Evolutionary conservation across 2,113 vertebrate species (phyloP).

Genomic region (Alosa alosa): DNA sequence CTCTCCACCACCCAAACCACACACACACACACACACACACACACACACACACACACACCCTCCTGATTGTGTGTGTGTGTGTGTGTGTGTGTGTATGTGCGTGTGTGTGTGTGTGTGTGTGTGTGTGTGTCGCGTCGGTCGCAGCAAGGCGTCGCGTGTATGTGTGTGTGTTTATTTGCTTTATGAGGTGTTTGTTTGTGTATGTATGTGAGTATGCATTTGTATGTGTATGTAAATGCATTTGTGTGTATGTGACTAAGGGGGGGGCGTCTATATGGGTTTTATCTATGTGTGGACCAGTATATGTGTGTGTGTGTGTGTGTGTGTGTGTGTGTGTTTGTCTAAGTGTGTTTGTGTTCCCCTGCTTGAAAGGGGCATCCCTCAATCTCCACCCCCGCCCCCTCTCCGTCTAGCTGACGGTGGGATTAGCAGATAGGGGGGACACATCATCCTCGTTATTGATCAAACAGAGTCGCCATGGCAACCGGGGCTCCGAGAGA

Average conservation of each 20-base stretch:
- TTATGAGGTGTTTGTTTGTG: not conserved
- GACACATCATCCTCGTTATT: constrained; percentile 50
- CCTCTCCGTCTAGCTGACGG: constrained; percentile 15
- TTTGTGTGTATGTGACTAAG: not conserved
- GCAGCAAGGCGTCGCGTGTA: too few relatives aligned
- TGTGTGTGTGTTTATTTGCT: not conserved
- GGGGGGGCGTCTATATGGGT: not conserved
- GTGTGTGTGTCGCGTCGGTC: too few relatives aligned
- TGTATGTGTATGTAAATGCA: not conserved
- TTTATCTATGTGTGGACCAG: too few relatives aligned
- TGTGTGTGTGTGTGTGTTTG: not conserved
- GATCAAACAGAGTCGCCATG: constrained; percentile 55
- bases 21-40: constrained; percentile 3
- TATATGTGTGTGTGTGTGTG: not conserved
- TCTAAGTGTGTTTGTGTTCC: not conserved
- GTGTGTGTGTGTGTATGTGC: not conserved
- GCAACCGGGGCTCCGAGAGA: constrained; percentile 37
- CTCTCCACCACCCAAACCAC: not conserved
- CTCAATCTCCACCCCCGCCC: constrained; percentile 7
- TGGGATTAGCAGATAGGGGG: constrained; percentile 31
- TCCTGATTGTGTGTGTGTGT: not conserved
- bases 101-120: not conserved
- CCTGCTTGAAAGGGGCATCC: constrained; percentile 24
- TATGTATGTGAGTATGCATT: not conserved
- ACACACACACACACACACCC: not conserved